Percentiles rank a stretch among this genome's conserved stretches.
These are phyloP conservation scores for Lagopus leucura DNA, from an alignment of 2,113 vertebrate species.

Conservation along the genomic window DNA sequence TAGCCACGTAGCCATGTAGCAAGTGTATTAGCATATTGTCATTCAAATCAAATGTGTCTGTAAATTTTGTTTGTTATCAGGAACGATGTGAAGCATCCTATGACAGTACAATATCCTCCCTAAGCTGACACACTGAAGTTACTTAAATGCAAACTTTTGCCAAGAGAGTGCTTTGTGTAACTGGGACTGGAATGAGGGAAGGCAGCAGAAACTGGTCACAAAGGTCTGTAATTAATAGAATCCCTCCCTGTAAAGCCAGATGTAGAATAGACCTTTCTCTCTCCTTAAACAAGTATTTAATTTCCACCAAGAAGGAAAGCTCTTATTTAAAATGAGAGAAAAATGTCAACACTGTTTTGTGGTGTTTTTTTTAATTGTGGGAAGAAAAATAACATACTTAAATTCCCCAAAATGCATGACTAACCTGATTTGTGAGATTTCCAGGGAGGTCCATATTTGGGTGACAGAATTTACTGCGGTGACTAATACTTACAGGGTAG, in stretches of 20 bases:
- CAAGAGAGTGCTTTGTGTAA: neutral
- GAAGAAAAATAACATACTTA: neutral
- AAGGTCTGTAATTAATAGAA: neutral
- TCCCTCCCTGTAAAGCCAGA: neutral
- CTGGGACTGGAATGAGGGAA: neutral
- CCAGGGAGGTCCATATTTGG: neutral
- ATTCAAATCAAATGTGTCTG: neutral
- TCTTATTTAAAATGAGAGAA: neutral
- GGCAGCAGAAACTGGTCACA: neutral
- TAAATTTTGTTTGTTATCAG: neutral
- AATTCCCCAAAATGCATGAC: neutral
- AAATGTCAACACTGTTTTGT: fast-evolving
- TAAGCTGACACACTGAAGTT: neutral
- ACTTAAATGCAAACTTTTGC: neutral
- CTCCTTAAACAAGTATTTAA: neutral
- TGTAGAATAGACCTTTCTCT: neutral
- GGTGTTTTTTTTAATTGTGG: too few relatives aligned
- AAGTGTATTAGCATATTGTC: neutral
- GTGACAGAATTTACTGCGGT: neutral
- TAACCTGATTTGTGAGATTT: neutral
- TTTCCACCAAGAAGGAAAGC: neutral
- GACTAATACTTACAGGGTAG: neutral
- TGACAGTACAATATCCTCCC: neutral
- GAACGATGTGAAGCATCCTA: neutral
- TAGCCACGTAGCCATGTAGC: neutral